phyloP scores from a whole-genome alignment of 2,113 vertebrate species.

The Ptychochromis oligacanthus region DNA sequence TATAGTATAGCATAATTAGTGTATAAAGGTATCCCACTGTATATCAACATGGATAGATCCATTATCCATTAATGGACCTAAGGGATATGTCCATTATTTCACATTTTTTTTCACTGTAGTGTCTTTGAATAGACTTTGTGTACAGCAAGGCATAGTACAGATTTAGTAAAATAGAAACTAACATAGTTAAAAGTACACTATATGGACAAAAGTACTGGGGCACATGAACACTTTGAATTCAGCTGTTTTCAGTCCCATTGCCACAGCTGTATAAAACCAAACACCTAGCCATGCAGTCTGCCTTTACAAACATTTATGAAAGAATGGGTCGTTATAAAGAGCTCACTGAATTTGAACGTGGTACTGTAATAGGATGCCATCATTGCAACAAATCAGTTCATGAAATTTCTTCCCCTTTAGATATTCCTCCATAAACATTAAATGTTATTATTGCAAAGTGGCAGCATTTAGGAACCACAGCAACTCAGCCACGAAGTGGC shows the following conservation, averaged over 20 bases:
- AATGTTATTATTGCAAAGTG: background rate
- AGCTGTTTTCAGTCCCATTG: background rate
- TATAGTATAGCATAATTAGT: background rate
- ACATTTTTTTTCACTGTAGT: background rate
- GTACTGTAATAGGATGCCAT: background rate
- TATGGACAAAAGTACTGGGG: background rate
- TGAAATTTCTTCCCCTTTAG: background rate
- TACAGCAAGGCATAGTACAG: background rate
- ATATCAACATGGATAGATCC: background rate
- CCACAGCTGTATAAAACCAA: background rate
- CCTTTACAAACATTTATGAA: background rate
- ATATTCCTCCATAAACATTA: too few relatives aligned
- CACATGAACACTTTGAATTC: background rate
- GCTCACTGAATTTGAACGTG: background rate
- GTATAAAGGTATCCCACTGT: background rate
- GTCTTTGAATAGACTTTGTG: background rate
- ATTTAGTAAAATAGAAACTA: too few relatives aligned
- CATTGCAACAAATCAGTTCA: background rate
- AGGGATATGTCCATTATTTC: background rate
- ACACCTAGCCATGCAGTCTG: background rate
- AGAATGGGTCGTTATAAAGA: background rate
- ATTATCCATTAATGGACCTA: background rate
- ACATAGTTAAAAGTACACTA: too few relatives aligned
- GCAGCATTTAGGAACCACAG: background rate
- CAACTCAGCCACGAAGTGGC: accelerated